Percentiles rank a stretch among this genome's conserved stretches.
Conservation (phyloP, 1,140 invertebrate species). For the Lysiphlebus fabarum region DNA sequence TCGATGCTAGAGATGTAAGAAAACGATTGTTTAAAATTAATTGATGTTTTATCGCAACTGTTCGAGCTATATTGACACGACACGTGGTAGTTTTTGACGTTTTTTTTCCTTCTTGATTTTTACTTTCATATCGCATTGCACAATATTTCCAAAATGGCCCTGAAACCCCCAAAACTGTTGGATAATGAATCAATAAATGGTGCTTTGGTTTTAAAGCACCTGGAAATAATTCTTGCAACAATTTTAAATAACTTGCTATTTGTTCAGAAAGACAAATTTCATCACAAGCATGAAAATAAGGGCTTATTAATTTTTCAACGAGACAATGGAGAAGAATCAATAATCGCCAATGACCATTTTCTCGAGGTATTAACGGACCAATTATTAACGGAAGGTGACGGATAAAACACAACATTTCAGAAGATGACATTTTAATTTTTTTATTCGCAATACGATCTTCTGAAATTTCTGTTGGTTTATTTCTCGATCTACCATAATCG, state of each 20-base stretch:
- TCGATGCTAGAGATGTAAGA: too few species aligned
- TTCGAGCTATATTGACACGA: constrained; percentile 18
- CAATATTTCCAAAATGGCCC: constrained; percentile 22
- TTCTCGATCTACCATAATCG: constrained; percentile 17
- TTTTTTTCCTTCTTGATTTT: constrained; percentile 22
- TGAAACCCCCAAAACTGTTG: constrained; percentile 9
- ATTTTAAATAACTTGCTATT: constrained; percentile 23
- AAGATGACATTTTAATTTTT: constrained; percentile 27
- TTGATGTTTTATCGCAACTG: constrained; percentile 20
- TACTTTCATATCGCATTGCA: constrained; percentile 19
- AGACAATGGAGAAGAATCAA: constrained; percentile 26
- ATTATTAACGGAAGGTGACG: constrained; percentile 33
- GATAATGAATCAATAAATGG: constrained; percentile 25
- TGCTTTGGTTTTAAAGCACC: constrained; percentile 21
- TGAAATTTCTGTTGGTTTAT: constrained; percentile 29
- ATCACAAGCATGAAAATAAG: constrained; percentile 1
- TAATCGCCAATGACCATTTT: constrained; percentile 28
- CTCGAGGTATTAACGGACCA: constrained; percentile 26
- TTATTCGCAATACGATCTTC: constrained; percentile 25
- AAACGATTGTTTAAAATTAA: constrained; percentile 16
- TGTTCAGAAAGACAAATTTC: not conserved
- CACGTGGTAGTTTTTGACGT: constrained; percentile 11
- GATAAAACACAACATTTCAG: constrained; percentile 34
- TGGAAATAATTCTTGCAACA: constrained; percentile 26
- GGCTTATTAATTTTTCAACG: constrained; percentile 21